A percentile compares a stretch with the other conserved stretches of the same genome.
Evolutionary conservation across 2,797 vertebrate genomes (phyloP).

Genomic region (Pangasius larnaudii): DNA sequence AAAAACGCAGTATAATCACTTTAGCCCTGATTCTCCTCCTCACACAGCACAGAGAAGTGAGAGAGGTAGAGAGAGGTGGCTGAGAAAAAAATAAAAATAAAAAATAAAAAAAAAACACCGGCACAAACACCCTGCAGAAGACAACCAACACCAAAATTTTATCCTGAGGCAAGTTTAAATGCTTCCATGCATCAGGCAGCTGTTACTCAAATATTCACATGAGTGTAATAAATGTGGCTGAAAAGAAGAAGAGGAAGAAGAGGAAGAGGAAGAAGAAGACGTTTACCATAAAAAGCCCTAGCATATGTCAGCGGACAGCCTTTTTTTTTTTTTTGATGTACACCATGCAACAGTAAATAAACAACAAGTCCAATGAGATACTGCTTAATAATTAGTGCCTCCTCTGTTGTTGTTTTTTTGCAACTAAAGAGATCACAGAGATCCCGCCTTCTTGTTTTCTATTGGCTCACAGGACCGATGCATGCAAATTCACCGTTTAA

Average conservation of each 20-base stretch:
- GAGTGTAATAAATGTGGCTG: not conserved
- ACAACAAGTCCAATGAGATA: not conserved
- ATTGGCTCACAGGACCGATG: not conserved
- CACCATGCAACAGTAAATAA: not conserved
- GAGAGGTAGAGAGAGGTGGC: conserved; percentile 21
- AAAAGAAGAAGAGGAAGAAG: not conserved
- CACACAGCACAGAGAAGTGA: conserved; percentile 38
- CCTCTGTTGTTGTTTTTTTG: too few species aligned
- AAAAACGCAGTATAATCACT: conserved; percentile 62
- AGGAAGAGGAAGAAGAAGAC: too few species aligned
- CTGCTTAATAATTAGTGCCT: not conserved
- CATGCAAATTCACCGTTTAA: not conserved
- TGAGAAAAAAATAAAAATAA: not conserved
- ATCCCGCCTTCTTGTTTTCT: not conserved
- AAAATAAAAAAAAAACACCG: not conserved
- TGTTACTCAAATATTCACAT: not conserved
- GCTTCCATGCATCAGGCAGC: not conserved
- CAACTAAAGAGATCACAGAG: not conserved
- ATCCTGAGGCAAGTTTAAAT: not conserved
- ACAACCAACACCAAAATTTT: conserved; percentile 23
- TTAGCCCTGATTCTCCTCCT: conserved; percentile 52
- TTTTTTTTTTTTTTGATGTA: not conserved
- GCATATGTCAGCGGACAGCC: not conserved
- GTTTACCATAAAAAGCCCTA: not conserved
- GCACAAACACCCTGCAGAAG: conserved; percentile 39